Conservation (phyloP, 1,140 invertebrate genomes). For the Lordiphosa mommai region DNA sequence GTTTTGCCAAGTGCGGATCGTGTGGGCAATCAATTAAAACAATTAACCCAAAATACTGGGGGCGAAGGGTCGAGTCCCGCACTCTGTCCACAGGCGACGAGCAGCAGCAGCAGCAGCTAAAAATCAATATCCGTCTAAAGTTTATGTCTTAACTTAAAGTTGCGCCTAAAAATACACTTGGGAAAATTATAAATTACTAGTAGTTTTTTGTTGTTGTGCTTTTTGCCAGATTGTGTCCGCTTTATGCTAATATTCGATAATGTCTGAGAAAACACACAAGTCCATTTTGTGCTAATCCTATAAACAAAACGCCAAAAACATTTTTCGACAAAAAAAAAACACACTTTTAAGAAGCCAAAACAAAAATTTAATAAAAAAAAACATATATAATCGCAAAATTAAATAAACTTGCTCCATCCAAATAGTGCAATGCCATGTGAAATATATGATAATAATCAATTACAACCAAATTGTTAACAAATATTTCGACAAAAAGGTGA, state of each 20-base stretch:
- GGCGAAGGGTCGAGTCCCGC: neutral
- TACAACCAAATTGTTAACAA: conserved; percentile 3
- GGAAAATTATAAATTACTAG: neutral
- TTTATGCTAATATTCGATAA: conserved; percentile 18
- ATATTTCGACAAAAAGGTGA: neutral
- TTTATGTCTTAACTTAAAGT: conserved; percentile 69
- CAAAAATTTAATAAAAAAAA: conserved; percentile 11
- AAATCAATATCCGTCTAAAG: conserved; percentile 80
- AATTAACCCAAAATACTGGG: neutral
- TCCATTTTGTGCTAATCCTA: conserved; percentile 63
- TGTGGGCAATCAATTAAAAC: conserved; percentile 55
- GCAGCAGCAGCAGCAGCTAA: conserved; percentile 44
- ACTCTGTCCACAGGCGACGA: neutral
- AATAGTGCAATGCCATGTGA: conserved; percentile 40
- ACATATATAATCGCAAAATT: no score
- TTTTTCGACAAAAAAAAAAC: conserved; percentile 9
- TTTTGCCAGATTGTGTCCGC: conserved; percentile 40
- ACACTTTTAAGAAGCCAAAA: conserved; percentile 16
- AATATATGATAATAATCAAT: conserved; percentile 13
- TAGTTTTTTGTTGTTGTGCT: conserved; percentile 22
- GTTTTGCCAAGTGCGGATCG: no score
- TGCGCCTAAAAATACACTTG: conserved; percentile 13
- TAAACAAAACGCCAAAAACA: conserved; percentile 6
- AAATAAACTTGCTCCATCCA: conserved; percentile 55
- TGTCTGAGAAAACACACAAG: conserved; percentile 18